Base-by-base conservation (phyloP, 1,140 invertebrate species). In the Brachionus paranguensis region DNA sequence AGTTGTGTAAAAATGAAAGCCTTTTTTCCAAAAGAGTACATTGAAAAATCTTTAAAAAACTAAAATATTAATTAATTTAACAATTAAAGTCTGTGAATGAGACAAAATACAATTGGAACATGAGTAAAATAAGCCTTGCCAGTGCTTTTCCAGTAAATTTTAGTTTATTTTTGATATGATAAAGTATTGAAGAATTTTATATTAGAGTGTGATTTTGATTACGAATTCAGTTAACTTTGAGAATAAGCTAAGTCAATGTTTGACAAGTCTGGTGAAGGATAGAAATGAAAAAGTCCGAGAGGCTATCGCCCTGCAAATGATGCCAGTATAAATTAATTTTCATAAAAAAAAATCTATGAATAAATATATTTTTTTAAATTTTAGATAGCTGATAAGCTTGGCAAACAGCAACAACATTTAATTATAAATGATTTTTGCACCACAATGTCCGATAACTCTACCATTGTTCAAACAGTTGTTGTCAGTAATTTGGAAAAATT, bases 51-150 rank as follows among this genome's bases (percentile, higher is more conserved):
- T 29, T 33, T 29, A 7, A 6, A 10, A 68, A 41, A n/a, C 5
- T 33, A 11, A 33, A 68, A n/a, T 37, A 7, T 37, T 37, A 33
- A n/a, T 33, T 37, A 68, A 68, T n/a, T 33, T 68, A 74, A 74
- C 45, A 8, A 74, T 76, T 27, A 29, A 76, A 76, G 72, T 76
- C 72, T 12, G 41, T 47, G 4, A 76, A 76, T 50, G 72, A 76
- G n/a, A 47, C 72, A 20, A 76, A 76, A 76, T 76, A 76, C n/a
- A 76, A 76, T 50, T 76, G 72, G 72, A 76, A 76, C 20, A 76
- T 76, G 72, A 27, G 72, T 47, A 76, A 76, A 76, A 76, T 76
- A 76, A 76, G 47, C 43, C 43, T 76, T 50, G 72, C 72, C 11
- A 47, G 47, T 27, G 20, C 43, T 37, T 76, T 76, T 76, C 11